These are phyloP conservation scores for Peromyscus leucopus DNA, from an alignment of 2,113 vertebrate genomes.

Conservation along the genomic window DNA sequence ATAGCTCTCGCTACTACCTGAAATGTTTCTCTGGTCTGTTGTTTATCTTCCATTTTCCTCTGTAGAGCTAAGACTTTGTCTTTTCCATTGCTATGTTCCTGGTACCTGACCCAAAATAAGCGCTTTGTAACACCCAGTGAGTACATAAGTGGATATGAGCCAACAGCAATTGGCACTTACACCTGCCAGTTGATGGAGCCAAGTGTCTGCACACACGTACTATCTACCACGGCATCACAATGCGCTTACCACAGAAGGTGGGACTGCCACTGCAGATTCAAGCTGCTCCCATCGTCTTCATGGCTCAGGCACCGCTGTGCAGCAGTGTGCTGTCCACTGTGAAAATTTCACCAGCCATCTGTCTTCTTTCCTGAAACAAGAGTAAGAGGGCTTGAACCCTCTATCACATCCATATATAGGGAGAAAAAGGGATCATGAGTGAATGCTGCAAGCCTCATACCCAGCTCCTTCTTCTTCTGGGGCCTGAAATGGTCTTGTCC, in stretches of 20 bases:
- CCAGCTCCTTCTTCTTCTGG: not conserved
- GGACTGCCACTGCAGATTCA: not conserved
- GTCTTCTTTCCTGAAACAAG: not conserved
- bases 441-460: accelerated
- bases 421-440: accelerated
- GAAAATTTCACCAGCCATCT: accelerated
- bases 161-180: not conserved
- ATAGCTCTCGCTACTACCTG: accelerated
- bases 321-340: accelerated
- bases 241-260: not conserved
- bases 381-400: not conserved
- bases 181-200: accelerated
- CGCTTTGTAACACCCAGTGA: not conserved
- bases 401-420: accelerated
- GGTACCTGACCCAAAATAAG: not conserved
- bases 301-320: accelerated
- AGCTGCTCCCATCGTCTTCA: not conserved
- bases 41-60: not conserved
- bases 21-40: not conserved
- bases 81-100: not conserved
- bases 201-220: accelerated
- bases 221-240: accelerated
- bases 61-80: not conserved
- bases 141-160: accelerated
- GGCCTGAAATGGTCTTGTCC: not conserved